Evolutionary conservation across 1,140 invertebrate genomes (phyloP).

Genomic region (Acyrthosiphon pisum): DNA sequence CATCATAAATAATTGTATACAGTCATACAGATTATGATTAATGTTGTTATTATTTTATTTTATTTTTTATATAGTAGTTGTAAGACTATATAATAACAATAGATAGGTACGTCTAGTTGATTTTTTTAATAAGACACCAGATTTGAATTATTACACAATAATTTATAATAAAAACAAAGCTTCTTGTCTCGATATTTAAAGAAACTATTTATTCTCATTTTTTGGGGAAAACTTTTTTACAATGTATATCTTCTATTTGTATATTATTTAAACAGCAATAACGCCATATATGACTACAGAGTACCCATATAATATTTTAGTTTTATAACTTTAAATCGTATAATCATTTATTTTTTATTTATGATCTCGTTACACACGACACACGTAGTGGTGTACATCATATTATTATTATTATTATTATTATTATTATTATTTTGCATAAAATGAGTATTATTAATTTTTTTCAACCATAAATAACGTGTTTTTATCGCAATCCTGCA

Average conservation of each 20-base stretch:
- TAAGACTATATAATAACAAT: neutral
- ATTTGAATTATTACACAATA: constrained; percentile 13
- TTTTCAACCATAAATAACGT: constrained; percentile 27
- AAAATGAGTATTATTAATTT: constrained; percentile 31
- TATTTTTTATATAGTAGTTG: neutral
- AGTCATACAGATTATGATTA: neutral
- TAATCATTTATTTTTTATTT: neutral
- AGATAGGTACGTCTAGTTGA: neutral
- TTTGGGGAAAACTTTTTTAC: neutral
- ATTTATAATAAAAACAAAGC: constrained; percentile 15
- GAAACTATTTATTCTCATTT: neutral
- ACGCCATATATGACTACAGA: neutral
- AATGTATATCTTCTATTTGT: neutral
- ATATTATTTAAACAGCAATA: constrained; percentile 18
- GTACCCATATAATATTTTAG: neutral
- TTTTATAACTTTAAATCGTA: constrained; percentile 20
- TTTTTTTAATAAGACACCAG: neutral
- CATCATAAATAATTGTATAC: neutral
- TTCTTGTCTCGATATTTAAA: neutral
- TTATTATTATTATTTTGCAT: neutral
- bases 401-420: neutral
- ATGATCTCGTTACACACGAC: neutral
- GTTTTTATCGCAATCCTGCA: constrained; percentile 3
- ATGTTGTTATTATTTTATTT: neutral
- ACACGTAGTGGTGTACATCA: neutral